Evolutionary conservation across 2,797 vertebrate genomes (phyloP), one percentile per base, ranked within the genome.

Genomic region (Eulemur mongoz): DNA sequence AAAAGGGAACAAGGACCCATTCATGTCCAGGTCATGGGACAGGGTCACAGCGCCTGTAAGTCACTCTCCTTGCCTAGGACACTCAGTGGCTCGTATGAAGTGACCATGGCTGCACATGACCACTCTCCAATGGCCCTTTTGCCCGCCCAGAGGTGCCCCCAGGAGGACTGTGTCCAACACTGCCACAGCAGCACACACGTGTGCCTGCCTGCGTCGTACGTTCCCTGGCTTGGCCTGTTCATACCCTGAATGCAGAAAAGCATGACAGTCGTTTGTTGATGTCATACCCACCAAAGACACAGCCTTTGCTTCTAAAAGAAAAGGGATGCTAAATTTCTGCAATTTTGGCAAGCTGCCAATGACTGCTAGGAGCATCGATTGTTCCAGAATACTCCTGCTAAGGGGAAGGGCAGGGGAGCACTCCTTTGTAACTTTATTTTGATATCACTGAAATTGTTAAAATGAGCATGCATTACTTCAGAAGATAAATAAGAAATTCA

Each of bases 141-240:
- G 4, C 82, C 48, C 10, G 25, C 25, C 5, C 0, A 0, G 40
- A 50, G 52, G 17, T 35, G 59, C 35, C 69, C 69, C 48, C 8
- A 5, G 63, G 35, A 15, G 57, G 20, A 38, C 50, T 18, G 3
- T 12, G 27, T 25, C 50, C 12, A 0, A 4, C 25, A 3, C 23
- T 0, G 23, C 45, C 0, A 9, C 9, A 0, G 27, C 9, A 4
- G 7, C 14, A 18, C 25, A 48, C 3, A 43, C 0, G 0, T 7
- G 32, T 0, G 8, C 6, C 7, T 0, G 8, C 6, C 7, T 13
- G 11, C 35, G 30, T 2, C 32, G 4, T 8, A 0, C 0, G 1
- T 7, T 27, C 8, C 35, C 2, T 15, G 43, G 40, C 2, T 5
- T 9, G n/a, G 30, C 61, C 35, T 4, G 2, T 11, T 75, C 45